These are phyloP conservation scores for Macquaria ambigua DNA, from an alignment of 2,113 vertebrate species.

Conservation along the genomic window DNA sequence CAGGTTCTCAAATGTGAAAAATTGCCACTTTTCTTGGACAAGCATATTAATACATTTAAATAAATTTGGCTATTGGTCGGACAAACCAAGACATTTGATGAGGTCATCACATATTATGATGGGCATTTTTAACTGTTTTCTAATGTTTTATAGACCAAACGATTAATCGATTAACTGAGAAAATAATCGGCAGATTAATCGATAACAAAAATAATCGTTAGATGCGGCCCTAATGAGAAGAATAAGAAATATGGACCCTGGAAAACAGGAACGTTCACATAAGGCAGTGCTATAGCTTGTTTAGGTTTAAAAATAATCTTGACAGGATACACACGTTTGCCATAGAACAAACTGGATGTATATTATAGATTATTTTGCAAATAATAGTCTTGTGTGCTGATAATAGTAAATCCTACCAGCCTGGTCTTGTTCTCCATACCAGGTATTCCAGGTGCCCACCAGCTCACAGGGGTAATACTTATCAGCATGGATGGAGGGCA, in stretches of 20 bases:
- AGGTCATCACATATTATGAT: too few relatives aligned
- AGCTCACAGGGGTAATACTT: slow-evolving; percentile 96
- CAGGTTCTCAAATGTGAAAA: too few relatives aligned
- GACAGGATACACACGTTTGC: not conserved
- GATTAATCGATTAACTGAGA: too few relatives aligned
- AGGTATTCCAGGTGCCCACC: slow-evolving; percentile 99
- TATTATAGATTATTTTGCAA: not conserved
- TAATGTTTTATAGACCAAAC: too few relatives aligned
- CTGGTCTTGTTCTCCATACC: slow-evolving; percentile 99
- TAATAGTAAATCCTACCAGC: slow-evolving; percentile 89
- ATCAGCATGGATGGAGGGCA: slow-evolving; percentile 95
- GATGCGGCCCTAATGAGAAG: not conserved
- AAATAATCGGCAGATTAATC: too few relatives aligned
- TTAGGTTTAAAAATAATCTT: not conserved
- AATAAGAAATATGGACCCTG: not conserved
- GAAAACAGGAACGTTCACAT: not conserved
- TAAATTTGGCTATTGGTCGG: too few relatives aligned
- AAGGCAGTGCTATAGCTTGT: not conserved
- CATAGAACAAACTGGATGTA: not conserved
- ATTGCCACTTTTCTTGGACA: too few relatives aligned
- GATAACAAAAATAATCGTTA: too few relatives aligned
- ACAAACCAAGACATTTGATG: too few relatives aligned
- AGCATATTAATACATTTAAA: too few relatives aligned
- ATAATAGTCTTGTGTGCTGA: slow-evolving; percentile 16
- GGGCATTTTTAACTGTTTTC: too few relatives aligned